phyloP scores from a whole-genome alignment of 2,797 vertebrate genomes.

The Enteromius trimaculatus region DNA sequence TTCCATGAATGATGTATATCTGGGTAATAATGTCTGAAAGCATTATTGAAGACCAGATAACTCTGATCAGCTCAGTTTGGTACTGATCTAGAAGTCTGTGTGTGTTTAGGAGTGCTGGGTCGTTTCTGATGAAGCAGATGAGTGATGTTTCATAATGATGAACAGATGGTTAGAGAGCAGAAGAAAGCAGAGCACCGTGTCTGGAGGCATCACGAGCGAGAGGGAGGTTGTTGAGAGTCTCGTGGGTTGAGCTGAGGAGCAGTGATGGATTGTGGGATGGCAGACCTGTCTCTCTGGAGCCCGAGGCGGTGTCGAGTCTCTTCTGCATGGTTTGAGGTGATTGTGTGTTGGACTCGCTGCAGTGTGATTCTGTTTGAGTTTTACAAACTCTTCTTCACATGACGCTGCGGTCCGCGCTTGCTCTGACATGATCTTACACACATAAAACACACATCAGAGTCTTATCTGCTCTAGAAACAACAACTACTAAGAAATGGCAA shows the following conservation, averaged over 20 bases:
- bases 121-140: conserved; percentile 10
- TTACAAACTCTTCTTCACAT: conserved; percentile 14
- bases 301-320: conserved; percentile 63
- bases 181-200: conserved; percentile 10
- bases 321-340: conserved; percentile 75
- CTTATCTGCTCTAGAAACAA: background rate
- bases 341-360: conserved; percentile 56
- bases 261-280: conserved; percentile 26
- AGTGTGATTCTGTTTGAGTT: conserved; percentile 43
- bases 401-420: background rate
- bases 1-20: background rate
- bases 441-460: background rate
- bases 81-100: background rate
- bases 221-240: conserved; percentile 3
- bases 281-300: conserved; percentile 56
- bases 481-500: background rate
- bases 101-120: background rate
- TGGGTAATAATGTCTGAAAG: background rate
- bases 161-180: conserved; percentile 38
- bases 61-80: background rate
- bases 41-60: background rate
- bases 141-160: conserved; percentile 42
- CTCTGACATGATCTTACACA: background rate
- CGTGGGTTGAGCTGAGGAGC: conserved; percentile 3
- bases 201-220: conserved; percentile 3